These are phyloP conservation scores for Platycercus adscitus DNA, from an alignment of 2,113 vertebrate species.

Conservation along the genomic window DNA sequence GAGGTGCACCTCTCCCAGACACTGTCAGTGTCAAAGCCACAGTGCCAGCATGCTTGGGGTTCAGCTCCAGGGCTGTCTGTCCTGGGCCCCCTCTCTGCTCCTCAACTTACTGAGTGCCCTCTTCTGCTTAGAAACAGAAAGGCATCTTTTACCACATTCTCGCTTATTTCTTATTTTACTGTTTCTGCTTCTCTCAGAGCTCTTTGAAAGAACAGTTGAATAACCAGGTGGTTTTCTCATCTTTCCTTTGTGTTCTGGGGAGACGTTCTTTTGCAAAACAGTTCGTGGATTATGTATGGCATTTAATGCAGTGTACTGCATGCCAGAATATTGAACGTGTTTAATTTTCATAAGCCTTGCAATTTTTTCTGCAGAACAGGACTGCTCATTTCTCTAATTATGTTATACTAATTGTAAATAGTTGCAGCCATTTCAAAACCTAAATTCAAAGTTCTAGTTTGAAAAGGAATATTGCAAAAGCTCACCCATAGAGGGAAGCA, in stretches of 20 bases:
- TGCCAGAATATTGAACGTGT: not conserved
- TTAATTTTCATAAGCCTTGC: not conserved
- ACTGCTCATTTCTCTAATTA: not conserved
- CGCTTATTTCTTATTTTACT: not conserved
- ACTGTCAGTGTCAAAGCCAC: accelerated
- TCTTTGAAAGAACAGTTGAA: not conserved
- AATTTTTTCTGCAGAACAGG: not conserved
- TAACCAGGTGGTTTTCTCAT: not conserved
- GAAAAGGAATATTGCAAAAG: constrained; percentile 5
- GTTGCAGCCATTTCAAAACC: not conserved
- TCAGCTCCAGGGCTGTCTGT: accelerated
- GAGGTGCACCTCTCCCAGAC: not conserved
- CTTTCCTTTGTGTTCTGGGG: not conserved
- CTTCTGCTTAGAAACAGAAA: not conserved
- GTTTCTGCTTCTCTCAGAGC: not conserved
- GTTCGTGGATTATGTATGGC: not conserved
- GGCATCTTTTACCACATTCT: not conserved
- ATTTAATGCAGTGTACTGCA: not conserved
- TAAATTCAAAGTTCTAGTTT: not conserved
- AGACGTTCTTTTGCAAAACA: not conserved
- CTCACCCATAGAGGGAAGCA: constrained; percentile 65
- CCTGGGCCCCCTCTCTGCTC: not conserved
- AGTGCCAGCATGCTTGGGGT: not conserved
- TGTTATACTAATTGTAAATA: not conserved
- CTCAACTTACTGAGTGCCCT: not conserved